Base-by-base conservation (phyloP, 1,140 invertebrate genomes). In the Rhizoglyphus robini region DNA sequence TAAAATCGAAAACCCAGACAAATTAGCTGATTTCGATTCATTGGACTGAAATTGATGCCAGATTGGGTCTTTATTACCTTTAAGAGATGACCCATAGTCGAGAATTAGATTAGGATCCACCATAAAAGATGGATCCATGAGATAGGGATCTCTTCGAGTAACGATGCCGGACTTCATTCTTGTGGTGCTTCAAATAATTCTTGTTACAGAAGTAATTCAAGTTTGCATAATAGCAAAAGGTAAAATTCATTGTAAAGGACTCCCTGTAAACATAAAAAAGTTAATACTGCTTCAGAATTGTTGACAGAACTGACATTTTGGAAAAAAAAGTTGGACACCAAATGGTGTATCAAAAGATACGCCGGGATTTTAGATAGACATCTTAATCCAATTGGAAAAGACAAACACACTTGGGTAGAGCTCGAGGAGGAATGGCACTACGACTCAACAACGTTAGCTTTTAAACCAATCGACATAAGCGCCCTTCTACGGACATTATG, bases 91-190 rank as follows among this genome's bases (percentile, higher is more conserved):
- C 23, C 51, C 51, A 54, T 27, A 27, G 20, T 54, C 51, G 23
- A 54, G 51, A 20, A 54, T 27, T 8, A 11, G 23, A 32, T 54
- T 54, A 54, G 51, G 51, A 54, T 54, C 51, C 51, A 54, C 51
- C 51, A 54, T 54, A 54, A 54, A 15, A 11, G 51, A 54, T 32
- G 23, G 51, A 32, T 54, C 51, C 8, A 23, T 11, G 8, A 54
- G 23, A 20, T 11, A 54, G 8, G 51, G 51, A 54, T 54, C 51
- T 8, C 23, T 20, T 15, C 8, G 8, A 8, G 8, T 15, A 25
- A 54, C 23, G 8, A 54, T 25, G 20, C 8, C 31, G 23, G 8
- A 8, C 20, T 27, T 54, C 51, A 54, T 54, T 32, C 8, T 54
- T 8, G 20, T 54, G 8, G 36, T 41, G 36, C 36, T 41, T 41